These are phyloP conservation scores for Odontocerum albicorne DNA, from an alignment of 2,888 invertebrate species.

Conservation along the genomic window DNA sequence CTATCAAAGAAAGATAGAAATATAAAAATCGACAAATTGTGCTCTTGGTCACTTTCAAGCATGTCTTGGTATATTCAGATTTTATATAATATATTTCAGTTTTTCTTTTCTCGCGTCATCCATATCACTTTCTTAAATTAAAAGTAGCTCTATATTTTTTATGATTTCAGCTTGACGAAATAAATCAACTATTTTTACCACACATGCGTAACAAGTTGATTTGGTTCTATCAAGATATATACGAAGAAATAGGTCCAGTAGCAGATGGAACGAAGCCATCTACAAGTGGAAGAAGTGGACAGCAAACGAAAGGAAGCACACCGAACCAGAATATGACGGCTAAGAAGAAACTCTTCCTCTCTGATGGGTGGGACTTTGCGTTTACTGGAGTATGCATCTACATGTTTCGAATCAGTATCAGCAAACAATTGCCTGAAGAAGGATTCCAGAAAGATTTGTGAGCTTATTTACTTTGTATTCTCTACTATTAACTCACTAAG, in stretches of 20 bases:
- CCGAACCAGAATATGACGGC: conserved; percentile 30
- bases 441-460: conserved; percentile 86
- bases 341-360: conserved; percentile 80
- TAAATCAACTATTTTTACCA: conserved; percentile 82
- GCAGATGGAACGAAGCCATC: conserved; percentile 43
- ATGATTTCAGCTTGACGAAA: conserved; percentile 74
- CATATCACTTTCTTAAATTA: too few species aligned
- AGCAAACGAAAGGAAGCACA: conserved; percentile 3
- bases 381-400: conserved; percentile 84
- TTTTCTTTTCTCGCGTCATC: too few species aligned
- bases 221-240: conserved; percentile 88
- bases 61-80: too few species aligned
- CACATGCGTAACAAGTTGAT: conserved; percentile 83
- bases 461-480: too few species aligned
- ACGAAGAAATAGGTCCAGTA: conserved; percentile 59
- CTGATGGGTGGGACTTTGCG: conserved; percentile 81
- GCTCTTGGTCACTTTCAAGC: too few species aligned
- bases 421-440: conserved; percentile 86
- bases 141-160: too few species aligned
- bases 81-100: too few species aligned
- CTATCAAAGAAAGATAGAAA: too few species aligned
- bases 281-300: conserved; percentile 5
- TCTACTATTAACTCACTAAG: too few species aligned
- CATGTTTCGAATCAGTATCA: conserved; percentile 81
- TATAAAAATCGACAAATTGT: too few species aligned